phyloP scores from a whole-genome alignment of 2,113 vertebrate genomes.

The Nyctereutes procyonoides region DNA sequence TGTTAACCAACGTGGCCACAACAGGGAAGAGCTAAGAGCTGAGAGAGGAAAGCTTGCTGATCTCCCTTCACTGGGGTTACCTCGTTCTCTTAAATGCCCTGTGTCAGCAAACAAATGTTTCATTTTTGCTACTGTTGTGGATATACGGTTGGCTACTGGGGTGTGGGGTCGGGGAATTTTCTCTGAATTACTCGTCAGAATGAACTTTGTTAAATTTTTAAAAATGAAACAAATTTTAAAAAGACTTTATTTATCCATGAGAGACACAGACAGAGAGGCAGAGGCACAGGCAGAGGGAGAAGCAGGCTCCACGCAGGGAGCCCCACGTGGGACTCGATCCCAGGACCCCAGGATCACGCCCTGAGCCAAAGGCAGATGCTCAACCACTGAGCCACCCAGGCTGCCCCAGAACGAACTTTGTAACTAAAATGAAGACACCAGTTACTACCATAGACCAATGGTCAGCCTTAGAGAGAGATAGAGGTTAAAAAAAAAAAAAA shows the following conservation, averaged over 20 bases:
- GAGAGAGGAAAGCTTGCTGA: not conserved
- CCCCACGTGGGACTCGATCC: too few relatives aligned
- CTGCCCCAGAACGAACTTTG: not conserved
- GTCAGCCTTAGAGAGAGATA: not conserved
- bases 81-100: not conserved
- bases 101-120: not conserved
- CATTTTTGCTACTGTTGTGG: not conserved
- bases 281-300: too few relatives aligned
- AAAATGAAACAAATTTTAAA: too few relatives aligned
- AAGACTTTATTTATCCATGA: too few relatives aligned
- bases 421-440: not conserved
- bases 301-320: too few relatives aligned
- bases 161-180: not conserved
- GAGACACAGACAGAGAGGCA: too few relatives aligned
- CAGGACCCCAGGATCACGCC: too few relatives aligned
- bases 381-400: too few relatives aligned
- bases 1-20: not conserved
- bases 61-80: not conserved
- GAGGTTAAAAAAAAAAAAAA: not conserved
- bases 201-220: not conserved
- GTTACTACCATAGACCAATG: not conserved
- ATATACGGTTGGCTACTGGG: not conserved
- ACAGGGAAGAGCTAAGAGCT: not conserved
- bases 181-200: slow-evolving; percentile 5
- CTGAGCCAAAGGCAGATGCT: too few relatives aligned